These are phyloP conservation scores for Anoplius nigerrimus DNA, from an alignment of 2,888 invertebrate genomes.

Conservation along the genomic window DNA sequence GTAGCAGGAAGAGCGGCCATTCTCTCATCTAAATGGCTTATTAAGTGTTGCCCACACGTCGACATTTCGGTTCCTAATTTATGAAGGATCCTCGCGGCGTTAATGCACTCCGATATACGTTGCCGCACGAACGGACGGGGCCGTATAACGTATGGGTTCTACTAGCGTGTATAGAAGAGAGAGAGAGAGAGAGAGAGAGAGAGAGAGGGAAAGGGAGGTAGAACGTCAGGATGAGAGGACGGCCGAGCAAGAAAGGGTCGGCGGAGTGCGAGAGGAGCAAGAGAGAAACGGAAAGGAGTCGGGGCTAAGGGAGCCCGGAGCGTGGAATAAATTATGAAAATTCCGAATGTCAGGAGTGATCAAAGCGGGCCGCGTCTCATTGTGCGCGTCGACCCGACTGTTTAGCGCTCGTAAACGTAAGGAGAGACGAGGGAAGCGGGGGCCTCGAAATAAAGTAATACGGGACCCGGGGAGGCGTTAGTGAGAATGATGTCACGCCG, in stretches of 20 bases:
- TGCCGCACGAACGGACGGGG: constrained; percentile 34
- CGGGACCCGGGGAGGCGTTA: constrained; percentile 33
- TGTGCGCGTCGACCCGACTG: constrained; percentile 51
- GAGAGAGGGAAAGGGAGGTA: not conserved
- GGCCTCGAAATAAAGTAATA: constrained; percentile 48
- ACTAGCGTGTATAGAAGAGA: not conserved
- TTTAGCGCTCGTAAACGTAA: constrained; percentile 56
- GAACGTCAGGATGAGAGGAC: too few relatives aligned
- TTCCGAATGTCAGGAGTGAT: constrained; percentile 68
- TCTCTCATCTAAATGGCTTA: constrained; percentile 56
- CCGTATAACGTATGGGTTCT: constrained; percentile 50
- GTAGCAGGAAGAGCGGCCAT: constrained; percentile 18
- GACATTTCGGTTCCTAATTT: constrained; percentile 50
- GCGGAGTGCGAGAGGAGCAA: not conserved
- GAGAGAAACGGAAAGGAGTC: too few relatives aligned
- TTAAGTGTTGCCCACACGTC: constrained; percentile 56
- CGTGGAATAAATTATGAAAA: constrained; percentile 70
- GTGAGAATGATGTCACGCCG: constrained; percentile 60
- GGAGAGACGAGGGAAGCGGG: constrained; percentile 26
- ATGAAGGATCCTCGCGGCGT: constrained; percentile 50
- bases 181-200: not conserved
- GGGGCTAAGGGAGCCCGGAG: constrained; percentile 31
- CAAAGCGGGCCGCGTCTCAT: constrained; percentile 66
- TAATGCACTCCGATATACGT: constrained; percentile 45
- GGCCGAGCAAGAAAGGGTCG: constrained; percentile 10